Evolutionary conservation across 2,797 vertebrate species (phyloP).

Genomic region (Cryptoblepharus egeriae): DNA sequence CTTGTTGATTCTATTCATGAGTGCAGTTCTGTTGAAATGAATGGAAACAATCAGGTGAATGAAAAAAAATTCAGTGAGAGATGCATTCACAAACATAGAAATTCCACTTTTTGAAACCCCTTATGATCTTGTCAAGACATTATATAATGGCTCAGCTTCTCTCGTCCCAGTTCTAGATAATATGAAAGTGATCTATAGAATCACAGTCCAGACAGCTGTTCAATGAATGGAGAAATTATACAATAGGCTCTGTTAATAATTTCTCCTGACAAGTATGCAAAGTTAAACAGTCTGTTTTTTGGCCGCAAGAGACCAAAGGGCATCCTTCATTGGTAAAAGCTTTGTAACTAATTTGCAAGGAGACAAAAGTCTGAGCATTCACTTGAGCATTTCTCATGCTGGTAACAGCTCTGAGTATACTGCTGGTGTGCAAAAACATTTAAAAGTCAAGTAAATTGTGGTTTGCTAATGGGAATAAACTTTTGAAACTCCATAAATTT

Average conservation of each 20-base stretch:
- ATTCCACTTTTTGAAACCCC: not conserved
- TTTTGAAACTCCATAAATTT: not conserved
- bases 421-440: not conserved
- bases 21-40: not conserved
- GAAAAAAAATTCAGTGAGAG: not conserved
- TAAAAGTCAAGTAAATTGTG: not conserved
- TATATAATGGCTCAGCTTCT: not conserved
- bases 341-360: not conserved
- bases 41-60: not conserved
- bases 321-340: constrained; percentile 12
- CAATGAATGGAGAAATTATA: not conserved
- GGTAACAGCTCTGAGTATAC: not conserved
- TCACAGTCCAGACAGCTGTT: constrained; percentile 11
- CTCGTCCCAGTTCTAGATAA: not conserved
- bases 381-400: not conserved
- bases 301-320: not conserved
- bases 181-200: not conserved
- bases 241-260: constrained; percentile 31
- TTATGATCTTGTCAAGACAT: not conserved
- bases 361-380: not conserved
- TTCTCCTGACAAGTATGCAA: constrained; percentile 9
- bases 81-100: not conserved
- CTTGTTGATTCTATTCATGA: not conserved
- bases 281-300: constrained; percentile 26
- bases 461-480: not conserved